phyloP scores from a whole-genome alignment of 35 echinoderm and acorn worm species.

The Amphiura filiformis region DNA sequence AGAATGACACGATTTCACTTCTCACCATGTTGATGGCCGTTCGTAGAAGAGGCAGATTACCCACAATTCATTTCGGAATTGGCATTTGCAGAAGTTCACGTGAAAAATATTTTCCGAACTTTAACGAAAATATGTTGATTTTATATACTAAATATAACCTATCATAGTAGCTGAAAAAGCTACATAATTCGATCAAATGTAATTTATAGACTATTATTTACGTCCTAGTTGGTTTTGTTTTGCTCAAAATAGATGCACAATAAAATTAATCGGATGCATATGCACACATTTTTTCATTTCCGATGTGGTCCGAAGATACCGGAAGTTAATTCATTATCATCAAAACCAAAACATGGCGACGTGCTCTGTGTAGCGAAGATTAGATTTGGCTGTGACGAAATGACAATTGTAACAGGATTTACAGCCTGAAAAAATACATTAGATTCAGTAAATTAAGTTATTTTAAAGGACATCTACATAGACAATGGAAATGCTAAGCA shows the following conservation, averaged over 20 bases:
- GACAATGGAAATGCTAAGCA: conserved; percentile 73
- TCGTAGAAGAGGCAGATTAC: not conserved
- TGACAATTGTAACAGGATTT: not conserved
- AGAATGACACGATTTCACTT: not conserved
- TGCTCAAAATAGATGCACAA: not conserved
- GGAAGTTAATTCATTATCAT: not conserved
- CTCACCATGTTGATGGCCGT: not conserved
- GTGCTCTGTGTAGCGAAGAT: not conserved
- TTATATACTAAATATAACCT: too few species aligned
- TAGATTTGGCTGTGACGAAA: not conserved
- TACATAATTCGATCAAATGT: too few species aligned
- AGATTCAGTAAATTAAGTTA: too few species aligned
- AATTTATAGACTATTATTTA: too few species aligned
- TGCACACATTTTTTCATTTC: not conserved
- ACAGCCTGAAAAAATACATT: too few species aligned
- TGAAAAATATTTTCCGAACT: not conserved
- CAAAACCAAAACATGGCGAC: conserved; percentile 3
- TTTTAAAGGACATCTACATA: too few species aligned
- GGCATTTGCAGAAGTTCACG: not conserved
- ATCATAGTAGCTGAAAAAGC: too few species aligned
- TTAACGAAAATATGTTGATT: not conserved
- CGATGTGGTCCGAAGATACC: not conserved
- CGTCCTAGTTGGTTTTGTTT: too few species aligned
- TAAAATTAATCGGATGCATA: not conserved
- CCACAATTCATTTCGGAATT: not conserved